Evolutionary conservation across 1,140 invertebrate species (phyloP).

Genomic region (Zaprionus vittiger): DNA sequence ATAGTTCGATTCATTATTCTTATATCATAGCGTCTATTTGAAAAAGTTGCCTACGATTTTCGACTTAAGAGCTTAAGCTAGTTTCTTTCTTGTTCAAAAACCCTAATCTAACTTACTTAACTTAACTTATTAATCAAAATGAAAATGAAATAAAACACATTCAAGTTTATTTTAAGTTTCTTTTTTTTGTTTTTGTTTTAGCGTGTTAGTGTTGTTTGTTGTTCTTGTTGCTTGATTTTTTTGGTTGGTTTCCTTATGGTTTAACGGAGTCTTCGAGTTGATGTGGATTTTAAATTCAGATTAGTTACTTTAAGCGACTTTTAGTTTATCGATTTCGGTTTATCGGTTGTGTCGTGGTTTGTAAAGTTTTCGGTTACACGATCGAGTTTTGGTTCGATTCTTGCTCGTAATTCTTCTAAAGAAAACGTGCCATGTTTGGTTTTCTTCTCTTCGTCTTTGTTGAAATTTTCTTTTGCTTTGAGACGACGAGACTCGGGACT

Average conservation of each 20-base stretch:
- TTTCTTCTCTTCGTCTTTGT: conserved; percentile 21
- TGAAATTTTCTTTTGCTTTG: not conserved
- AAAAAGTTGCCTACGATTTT: conserved; percentile 52
- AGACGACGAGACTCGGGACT: not conserved
- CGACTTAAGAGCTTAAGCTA: conserved; percentile 23
- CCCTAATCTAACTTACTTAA: conserved; percentile 46
- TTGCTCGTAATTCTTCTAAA: conserved; percentile 10
- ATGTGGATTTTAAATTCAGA: conserved; percentile 18
- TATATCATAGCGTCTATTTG: conserved; percentile 37
- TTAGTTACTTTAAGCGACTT: conserved; percentile 33
- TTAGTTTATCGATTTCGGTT: conserved; percentile 21
- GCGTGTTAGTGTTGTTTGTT: conserved; percentile 49
- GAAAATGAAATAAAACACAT: not conserved
- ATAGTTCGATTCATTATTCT: not conserved
- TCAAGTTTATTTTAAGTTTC: conserved; percentile 36
- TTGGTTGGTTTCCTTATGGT: conserved; percentile 19
- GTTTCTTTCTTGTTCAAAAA: conserved; percentile 18
- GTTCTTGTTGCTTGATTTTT: conserved; percentile 27
- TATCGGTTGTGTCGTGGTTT: conserved; percentile 1
- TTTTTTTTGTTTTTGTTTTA: conserved; percentile 38
- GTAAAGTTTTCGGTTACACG: conserved; percentile 13
- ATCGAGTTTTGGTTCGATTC: not conserved
- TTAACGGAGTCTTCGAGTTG: conserved; percentile 13
- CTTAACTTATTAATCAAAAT: conserved; percentile 23
- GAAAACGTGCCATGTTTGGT: conserved; percentile 72